phyloP scores from a whole-genome alignment of 1,140 invertebrate genomes.

The Scaptodrosophila lebanonensis region DNA sequence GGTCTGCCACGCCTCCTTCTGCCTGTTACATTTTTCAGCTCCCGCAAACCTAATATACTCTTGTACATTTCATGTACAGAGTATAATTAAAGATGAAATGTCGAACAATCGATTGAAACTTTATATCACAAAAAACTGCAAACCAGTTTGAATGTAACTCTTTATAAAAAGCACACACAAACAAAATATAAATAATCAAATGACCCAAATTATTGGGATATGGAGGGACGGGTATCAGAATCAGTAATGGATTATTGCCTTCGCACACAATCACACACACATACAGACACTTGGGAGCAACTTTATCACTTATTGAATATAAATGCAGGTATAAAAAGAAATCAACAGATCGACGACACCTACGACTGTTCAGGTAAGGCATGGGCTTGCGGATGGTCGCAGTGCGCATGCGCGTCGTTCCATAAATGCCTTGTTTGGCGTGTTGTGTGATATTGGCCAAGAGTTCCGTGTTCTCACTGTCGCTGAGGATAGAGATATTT shows the following conservation, averaged over 20 bases:
- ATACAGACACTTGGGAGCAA: constrained; percentile 7
- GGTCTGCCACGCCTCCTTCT: too few relatives aligned
- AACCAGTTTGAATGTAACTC: too few relatives aligned
- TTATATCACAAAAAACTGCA: too few relatives aligned
- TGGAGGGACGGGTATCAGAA: constrained; percentile 7
- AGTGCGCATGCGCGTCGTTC: constrained; percentile 69
- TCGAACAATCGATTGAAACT: too few relatives aligned
- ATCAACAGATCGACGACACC: constrained; percentile 36
- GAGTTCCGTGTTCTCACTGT: not conserved
- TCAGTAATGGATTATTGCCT: too few relatives aligned
- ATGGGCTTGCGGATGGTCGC: constrained; percentile 70
- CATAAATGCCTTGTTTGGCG: constrained; percentile 60
- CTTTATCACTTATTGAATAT: not conserved
- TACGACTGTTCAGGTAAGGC: constrained; percentile 74
- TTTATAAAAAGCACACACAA: too few relatives aligned
- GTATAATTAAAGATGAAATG: too few relatives aligned
- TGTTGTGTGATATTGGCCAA: constrained; percentile 46
- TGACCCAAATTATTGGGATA: constrained; percentile 36
- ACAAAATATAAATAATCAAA: constrained; percentile 16
- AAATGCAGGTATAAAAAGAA: not conserved
- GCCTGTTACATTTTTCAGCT: too few relatives aligned
- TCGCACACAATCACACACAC: constrained; percentile 5
- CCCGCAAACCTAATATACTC: too few relatives aligned
- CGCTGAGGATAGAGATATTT: constrained; percentile 3
- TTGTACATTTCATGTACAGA: constrained; percentile 2